Base-by-base conservation (phyloP, 2,113 vertebrate genomes). In the Macrotis lagotis region DNA sequence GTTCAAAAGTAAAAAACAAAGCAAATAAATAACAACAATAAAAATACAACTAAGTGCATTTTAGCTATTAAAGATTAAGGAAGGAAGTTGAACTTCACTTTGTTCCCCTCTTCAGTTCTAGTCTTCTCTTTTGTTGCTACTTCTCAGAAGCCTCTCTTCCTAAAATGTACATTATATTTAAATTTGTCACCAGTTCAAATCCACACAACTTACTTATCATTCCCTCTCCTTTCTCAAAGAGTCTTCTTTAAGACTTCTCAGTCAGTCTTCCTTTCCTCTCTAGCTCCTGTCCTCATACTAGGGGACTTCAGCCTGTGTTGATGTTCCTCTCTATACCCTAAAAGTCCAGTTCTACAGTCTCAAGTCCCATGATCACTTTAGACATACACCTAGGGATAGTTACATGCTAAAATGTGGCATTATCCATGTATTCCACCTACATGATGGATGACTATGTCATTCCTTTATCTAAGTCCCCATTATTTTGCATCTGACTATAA, bases 31-130 rank as follows among this genome's bases (percentile, higher is more conserved):
- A 25, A 37, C 55, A 66, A 59, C 28, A 59, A 59, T 0, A 66
- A 37, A 0, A 66, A 37, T 37, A 59, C 2, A 37, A 16, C n/a
- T 83, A 24, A 24, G 37, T 44, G n/a, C 19, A 44, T 16, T 83
- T 83, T 83, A 83, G 16, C 66, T 44, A 22, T n/a, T 83, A 83
- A 83, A 83, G 19, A 5, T 83, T 83, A 37, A 37, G 55, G 31
- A 44, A 83, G n/a, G n/a, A 83, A 44, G 16, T 24, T 83, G 66
- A 83, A 44, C 66, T 83, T 44, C 19, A 24, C 55, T 31, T 53
- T 26, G 25, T 53, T 53, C 25, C 25, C 25, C 44, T 47, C 26
- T 92, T 83, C 48, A 49, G 51, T 91, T 95, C 95, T 91, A 95
- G 48, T 66, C 47, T 26, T n/a, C 22, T 51, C 51, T 51, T 19